Base-by-base conservation (phyloP, 2,113 vertebrate species). In the Tautogolabrus adspersus region DNA sequence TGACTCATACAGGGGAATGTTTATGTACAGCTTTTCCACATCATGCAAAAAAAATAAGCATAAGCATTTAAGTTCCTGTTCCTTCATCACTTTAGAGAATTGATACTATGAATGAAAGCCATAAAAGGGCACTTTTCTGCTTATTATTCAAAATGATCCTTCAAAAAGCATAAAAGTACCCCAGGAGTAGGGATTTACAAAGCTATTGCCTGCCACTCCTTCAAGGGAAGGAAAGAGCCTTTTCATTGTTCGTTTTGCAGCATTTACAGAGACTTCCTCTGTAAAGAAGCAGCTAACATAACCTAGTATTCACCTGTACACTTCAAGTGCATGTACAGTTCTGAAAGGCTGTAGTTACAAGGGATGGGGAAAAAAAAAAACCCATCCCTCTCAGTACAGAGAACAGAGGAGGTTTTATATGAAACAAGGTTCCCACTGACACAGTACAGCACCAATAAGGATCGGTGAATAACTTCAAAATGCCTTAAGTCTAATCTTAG, bases 141-240 rank as follows among this genome's bases (percentile, higher is more conserved):
- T 81, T 47, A 84, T 91, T 91, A 89, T 88, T 83, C 77, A 86
- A 92, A 93, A 82, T 67, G 77, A 86, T 86, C 87, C 87, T 91
- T 90, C 77, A 77, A 64, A 82, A 73, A 84, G 77, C 66, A 69
- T 46, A 77, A 90, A 81, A 76, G 65, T 49, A 38, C 65, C 68
- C n/a, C 37, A 69, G 59, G 78, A 68, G 54, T 60, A 56, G 77
- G 65, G 56, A 21, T 75, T 81, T 74, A 47, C 69, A 75, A 66
- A 77, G 58, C 72, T 67, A 44, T 74, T 66, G 64, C 69, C 64
- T 66, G 62, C 55, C 79, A 85, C 54, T 80, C 72, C 49, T 58
- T n/a, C 30, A 60, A 60, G 65, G 73, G 72, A 52, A 76, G 42
- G 54, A 84, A 79, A 75, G 22, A 79, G 58, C 19, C n/a, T 72